These are phyloP conservation scores for Aphaenogaster floridana DNA, from an alignment of 1,140 invertebrate species.

Conservation along the genomic window DNA sequence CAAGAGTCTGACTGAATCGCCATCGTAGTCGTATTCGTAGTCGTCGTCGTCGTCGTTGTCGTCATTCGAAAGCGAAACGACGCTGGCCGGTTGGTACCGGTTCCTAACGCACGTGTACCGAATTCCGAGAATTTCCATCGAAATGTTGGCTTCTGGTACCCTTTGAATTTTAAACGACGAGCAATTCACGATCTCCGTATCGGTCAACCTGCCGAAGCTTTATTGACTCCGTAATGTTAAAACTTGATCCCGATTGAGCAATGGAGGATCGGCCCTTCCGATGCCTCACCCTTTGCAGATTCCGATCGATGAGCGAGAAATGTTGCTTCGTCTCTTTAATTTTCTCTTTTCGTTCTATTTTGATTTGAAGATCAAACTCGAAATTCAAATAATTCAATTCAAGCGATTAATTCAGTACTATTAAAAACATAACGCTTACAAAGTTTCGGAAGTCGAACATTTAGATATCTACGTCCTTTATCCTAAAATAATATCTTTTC, in stretches of 20 bases:
- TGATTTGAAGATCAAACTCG: background rate
- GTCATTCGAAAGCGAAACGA: constrained; percentile 33
- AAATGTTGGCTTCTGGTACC: constrained; percentile 23
- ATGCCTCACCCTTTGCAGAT: background rate
- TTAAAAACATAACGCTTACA: background rate
- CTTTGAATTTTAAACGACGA: constrained; percentile 58
- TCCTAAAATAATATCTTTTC: constrained; percentile 4
- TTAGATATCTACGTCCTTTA: constrained; percentile 3
- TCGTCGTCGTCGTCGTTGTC: constrained; percentile 16
- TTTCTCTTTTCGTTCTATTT: background rate
- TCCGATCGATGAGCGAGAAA: background rate
- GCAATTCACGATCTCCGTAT: background rate
- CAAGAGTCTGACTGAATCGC: background rate
- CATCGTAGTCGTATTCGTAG: background rate
- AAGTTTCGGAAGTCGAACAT: background rate
- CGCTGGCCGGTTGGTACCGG: background rate
- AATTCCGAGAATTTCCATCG: constrained; percentile 47
- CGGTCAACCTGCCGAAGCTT: background rate
- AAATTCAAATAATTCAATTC: constrained; percentile 2
- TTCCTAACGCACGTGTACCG: constrained; percentile 37
- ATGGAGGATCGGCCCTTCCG: background rate
- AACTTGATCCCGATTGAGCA: constrained; percentile 16
- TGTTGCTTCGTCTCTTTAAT: background rate
- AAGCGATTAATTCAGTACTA: background rate
- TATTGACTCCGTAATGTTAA: constrained; percentile 36